A percentile compares a stretch with the other conserved stretches of the same genome.
Evolutionary conservation across 2,888 invertebrate genomes (phyloP).

Genomic region (Candidula unifasciata): DNA sequence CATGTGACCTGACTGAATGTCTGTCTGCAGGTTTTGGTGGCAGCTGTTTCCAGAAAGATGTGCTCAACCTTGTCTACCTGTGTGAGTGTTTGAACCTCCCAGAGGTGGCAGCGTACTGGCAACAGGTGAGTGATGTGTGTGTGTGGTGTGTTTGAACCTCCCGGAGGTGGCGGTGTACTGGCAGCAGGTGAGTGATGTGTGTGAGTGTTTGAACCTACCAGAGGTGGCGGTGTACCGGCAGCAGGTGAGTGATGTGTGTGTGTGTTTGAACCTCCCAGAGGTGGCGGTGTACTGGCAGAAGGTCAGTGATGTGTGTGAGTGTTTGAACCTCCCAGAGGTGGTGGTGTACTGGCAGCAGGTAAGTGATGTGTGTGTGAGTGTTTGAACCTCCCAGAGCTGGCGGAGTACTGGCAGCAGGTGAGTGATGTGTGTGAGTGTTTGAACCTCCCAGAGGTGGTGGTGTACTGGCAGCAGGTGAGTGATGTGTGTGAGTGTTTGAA

Average conservation of each 20-base stretch:
- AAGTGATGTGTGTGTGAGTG: no score
- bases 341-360: constrained; percentile 96
- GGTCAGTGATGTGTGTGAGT: constrained; percentile 88
- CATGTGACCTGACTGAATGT: neutral
- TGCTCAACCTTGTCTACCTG: constrained; percentile 96
- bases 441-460: constrained; percentile 96
- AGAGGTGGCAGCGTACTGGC: constrained; percentile 98
- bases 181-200: constrained; percentile 86
- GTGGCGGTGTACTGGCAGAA: constrained; percentile 98
- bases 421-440: constrained; percentile 93
- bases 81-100: constrained; percentile 96
- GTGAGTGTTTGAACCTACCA: no score
- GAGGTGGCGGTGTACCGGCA: no score
- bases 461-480: constrained; percentile 91
- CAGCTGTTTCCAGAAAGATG: constrained; percentile 99
- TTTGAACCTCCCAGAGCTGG: constrained; percentile 97
- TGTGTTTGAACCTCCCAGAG: constrained; percentile 95
- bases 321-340: constrained; percentile 95
- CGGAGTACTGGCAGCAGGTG: constrained; percentile 94
- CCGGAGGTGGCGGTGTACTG: constrained; percentile 98
- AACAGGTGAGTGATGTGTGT: constrained; percentile 80
- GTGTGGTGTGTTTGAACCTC: constrained; percentile 91
- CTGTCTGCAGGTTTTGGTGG: constrained; percentile 91
- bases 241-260: no score
- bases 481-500: constrained; percentile 93